Conservation (phyloP, 2,797 vertebrate species). For the Pseudotriccus pelzelni region DNA sequence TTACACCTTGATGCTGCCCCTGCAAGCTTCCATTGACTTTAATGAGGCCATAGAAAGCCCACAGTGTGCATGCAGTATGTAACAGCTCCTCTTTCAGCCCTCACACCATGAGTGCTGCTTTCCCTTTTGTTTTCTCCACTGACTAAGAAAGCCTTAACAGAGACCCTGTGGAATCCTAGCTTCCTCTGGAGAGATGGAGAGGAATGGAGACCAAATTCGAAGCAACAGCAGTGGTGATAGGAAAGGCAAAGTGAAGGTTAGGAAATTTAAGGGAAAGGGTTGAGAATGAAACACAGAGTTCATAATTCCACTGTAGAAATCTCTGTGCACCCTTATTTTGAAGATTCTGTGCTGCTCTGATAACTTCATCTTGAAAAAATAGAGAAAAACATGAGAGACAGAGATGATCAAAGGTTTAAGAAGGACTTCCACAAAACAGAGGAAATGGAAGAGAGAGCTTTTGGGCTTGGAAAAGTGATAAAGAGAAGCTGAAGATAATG, state of each 20-base stretch:
- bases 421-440: background rate
- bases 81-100: background rate
- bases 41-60: background rate
- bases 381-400: background rate
- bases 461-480: background rate
- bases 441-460: background rate
- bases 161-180: background rate
- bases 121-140: background rate
- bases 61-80: background rate
- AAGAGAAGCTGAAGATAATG: background rate
- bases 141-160: background rate
- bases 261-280: background rate
- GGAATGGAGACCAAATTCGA: background rate
- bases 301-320: background rate
- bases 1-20: background rate
- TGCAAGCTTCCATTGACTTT: background rate
- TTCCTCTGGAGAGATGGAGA: background rate
- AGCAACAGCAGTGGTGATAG: background rate
- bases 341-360: background rate
- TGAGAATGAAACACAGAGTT: background rate
- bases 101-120: rapidly evolving
- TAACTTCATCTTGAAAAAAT: background rate
- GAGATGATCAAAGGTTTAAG: background rate
- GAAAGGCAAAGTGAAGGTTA: background rate
- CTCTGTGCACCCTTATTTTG: background rate